Conservation (phyloP, 2,888 invertebrate species). For the Alentia gelatinosa region DNA sequence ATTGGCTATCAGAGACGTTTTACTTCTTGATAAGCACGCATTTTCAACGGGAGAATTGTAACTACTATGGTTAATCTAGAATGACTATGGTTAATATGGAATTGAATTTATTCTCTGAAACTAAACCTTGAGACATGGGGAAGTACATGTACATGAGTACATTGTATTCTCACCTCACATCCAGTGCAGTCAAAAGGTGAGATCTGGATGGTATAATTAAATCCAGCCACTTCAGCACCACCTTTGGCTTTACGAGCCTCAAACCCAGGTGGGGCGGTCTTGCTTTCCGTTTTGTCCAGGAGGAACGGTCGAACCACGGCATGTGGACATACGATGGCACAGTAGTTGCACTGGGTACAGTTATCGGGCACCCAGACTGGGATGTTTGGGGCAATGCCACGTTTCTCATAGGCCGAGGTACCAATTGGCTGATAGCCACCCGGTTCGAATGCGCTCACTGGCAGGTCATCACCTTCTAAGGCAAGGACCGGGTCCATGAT, state of each 20-base stretch:
- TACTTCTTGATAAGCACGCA: too few relatives aligned
- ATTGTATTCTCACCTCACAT: slow-evolving; percentile 57
- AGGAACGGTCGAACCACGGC: slow-evolving; percentile 67
- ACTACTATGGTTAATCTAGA: too few relatives aligned
- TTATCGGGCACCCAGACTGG: slow-evolving; percentile 66
- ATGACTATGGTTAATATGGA: too few relatives aligned
- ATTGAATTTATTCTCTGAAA: too few relatives aligned
- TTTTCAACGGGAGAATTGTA: too few relatives aligned
- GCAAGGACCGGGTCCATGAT: slow-evolving; percentile 67
- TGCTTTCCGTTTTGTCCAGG: slow-evolving; percentile 62
- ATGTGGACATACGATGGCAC: slow-evolving; percentile 67
- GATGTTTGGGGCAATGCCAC: slow-evolving; percentile 65
- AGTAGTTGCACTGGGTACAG: slow-evolving; percentile 67
- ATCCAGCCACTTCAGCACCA: slow-evolving; percentile 64
- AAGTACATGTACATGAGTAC: too few relatives aligned
- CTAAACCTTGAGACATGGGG: too few relatives aligned
- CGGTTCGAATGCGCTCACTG: slow-evolving; percentile 66
- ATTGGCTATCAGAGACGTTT: too few relatives aligned
- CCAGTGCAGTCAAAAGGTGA: slow-evolving; percentile 62
- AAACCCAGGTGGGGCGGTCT: slow-evolving; percentile 64
- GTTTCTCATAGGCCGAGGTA: slow-evolving; percentile 63
- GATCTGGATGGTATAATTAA: slow-evolving; percentile 66
- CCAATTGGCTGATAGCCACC: slow-evolving; percentile 66
- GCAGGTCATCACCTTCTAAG: slow-evolving; percentile 66
- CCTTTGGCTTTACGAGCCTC: slow-evolving; percentile 66